Base-by-base conservation (phyloP, 2,113 vertebrate genomes). In the Bucco capensis region DNA sequence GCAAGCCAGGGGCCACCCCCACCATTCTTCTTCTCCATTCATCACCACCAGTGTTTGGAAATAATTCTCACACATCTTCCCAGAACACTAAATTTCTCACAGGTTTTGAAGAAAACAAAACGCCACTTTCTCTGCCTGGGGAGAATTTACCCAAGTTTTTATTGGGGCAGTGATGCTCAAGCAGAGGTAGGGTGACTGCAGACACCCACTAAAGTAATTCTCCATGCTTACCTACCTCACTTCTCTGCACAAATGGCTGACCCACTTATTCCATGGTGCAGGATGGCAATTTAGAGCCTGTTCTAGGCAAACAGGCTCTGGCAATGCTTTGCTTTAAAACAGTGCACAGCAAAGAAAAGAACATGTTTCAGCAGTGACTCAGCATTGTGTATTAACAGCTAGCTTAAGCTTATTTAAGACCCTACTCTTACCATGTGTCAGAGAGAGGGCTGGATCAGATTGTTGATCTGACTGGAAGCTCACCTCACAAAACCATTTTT, bases 331-430 rank as follows among this genome's bases (percentile, higher is more conserved):
- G 57, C 71, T 95, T 75, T 57, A 19, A n/a, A 82, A 89, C 78
- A 57, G 73, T 49, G 27, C n/a, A 50, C 30, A 27, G 91, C 50
- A 65, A 77, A 75, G 61, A 4, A 49, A 81, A 90, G 84, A 16
- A 0, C n/a, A n/a, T n/a, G n/a, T 40, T 75, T 76, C 87, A 75
- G 84, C 81, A 70, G 84, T 92, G 93, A 94, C 86, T 93, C 94
- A 91, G 84, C 49, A 0, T 3, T 50, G 40, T 31, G 65, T 71
- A 83, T 77, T 67, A 88, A 92, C 4, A 93, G 80, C 23, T 86
- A 88, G 37, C 17, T 18, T 46, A 83, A 80, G 56, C 44, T 83
- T 47, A 76, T 78, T 92, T 86, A 38, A 66, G 73, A 83, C 54
- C 50, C 54, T 47, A 2, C 54, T 66, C 22, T 11, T 90, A 67